Evolutionary conservation across 2,797 vertebrate species (phyloP).

Genomic region (Malurus splendens): DNA sequence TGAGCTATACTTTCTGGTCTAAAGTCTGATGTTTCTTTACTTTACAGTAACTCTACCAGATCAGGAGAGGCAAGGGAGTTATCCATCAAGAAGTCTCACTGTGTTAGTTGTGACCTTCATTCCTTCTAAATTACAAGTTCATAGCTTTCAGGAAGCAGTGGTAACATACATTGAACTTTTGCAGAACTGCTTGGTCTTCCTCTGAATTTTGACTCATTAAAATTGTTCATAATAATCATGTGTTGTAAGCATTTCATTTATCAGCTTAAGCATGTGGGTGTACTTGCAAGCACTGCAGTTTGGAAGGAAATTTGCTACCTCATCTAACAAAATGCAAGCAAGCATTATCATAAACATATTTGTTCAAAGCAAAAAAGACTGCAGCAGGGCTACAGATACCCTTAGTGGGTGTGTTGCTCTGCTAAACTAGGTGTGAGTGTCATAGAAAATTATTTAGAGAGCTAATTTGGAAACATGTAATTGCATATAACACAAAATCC

Average conservation of each 20-base stretch:
- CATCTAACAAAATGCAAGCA: not conserved
- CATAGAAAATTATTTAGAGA: not conserved
- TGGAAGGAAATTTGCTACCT: conserved; percentile 3
- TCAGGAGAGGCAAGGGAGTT: not conserved
- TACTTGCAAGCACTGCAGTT: not conserved
- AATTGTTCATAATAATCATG: not conserved
- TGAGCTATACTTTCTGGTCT: not conserved
- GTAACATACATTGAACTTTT: not conserved
- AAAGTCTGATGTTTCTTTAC: not conserved
- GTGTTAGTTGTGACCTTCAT: not conserved
- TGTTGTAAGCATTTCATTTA: not conserved
- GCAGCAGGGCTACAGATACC: not conserved
- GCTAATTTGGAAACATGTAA: not conserved
- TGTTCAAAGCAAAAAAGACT: not conserved
- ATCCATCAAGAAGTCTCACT: not conserved
- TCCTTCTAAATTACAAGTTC: not conserved
- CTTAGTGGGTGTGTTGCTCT: not conserved
- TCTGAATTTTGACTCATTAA: not conserved
- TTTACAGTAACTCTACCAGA: not conserved
- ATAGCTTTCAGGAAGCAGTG: not conserved
- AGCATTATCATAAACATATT: not conserved
- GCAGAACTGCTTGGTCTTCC: not conserved
- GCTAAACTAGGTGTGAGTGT: not conserved
- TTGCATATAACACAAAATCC: not conserved
- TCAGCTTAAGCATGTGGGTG: not conserved